Base-by-base conservation (phyloP, 2,113 vertebrate genomes). In the Corydoras maculifer region DNA sequence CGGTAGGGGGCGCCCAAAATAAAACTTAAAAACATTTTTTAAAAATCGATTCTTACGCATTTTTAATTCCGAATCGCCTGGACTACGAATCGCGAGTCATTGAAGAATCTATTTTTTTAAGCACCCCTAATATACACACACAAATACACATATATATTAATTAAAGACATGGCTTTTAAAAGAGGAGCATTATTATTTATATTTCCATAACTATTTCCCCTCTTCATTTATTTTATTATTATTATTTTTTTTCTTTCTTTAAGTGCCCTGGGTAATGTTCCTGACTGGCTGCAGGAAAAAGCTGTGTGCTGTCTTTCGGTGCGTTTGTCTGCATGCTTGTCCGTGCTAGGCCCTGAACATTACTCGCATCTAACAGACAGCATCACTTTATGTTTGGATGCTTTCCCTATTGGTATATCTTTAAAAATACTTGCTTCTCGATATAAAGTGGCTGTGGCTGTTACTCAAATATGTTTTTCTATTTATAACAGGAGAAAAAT, bases 311-410 rank as follows among this genome's bases (percentile, higher is more conserved):
- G 87, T 82, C 90, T 99, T 76, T 86, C 85, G 7, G 53, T 29
- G 64, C 89, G 87, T 71, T 85, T 99, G 82, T 86, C 70, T 48
- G 82, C 91, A 68, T 88, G 90, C 54, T 78, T 98, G 77, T 87
- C 85, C 79, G 84, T 76, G 15, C 59, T 79, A 8, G 81, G 86
- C 0, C 2, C 89, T 3, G 85, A 89, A 55, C 79, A 78, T 54
- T 88, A 90, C 31, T 81, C 90, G 6, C 91, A 84, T 81, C 84
- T 88, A 2, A 83, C 93, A 4, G 92, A 96, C 77, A 90, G 90
- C 57, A 79, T 99, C 80, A 76, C 87, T 78, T 86, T 88, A 14
- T 98, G 92, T 77, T 80, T 95, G 84, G 94, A 97, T 64, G 84
- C 90, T 59, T 94, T 93, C 73, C 81, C 72, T 51, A 71, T 95